A percentile compares a stretch with the other conserved stretches of the same genome.
phyloP scores from a whole-genome alignment of 2,113 vertebrate genomes.

The Urocitellus parryii region DNA sequence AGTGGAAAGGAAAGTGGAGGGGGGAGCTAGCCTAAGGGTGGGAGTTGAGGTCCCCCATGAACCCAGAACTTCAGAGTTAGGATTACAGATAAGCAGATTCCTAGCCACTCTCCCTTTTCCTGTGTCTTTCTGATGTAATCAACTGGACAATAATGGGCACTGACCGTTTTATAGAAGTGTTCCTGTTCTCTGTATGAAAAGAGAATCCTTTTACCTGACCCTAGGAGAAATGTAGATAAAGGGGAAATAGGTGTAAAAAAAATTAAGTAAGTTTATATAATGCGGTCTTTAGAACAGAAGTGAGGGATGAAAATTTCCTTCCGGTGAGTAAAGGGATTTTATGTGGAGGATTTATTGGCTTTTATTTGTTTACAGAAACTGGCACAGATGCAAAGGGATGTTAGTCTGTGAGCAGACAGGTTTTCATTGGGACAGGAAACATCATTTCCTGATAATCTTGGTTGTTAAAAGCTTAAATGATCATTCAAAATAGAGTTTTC shows the following conservation, averaged over 20 bases:
- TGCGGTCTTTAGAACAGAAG: not conserved
- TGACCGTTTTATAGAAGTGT: not conserved
- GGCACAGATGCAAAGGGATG: not conserved
- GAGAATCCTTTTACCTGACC: not conserved
- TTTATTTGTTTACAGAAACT: slow-evolving; percentile 42
- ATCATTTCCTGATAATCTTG: slow-evolving; percentile 6
- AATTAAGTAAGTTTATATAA: not conserved
- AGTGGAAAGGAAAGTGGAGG: not conserved
- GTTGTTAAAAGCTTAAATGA: slow-evolving; percentile 54
- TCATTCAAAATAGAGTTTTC: not conserved
- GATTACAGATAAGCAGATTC: not conserved
- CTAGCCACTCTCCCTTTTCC: not conserved
- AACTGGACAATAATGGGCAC: not conserved
- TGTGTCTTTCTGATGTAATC: not conserved
- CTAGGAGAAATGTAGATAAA: not conserved
- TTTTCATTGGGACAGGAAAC: slow-evolving; percentile 20
- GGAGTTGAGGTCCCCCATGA: not conserved
- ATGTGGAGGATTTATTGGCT: not conserved
- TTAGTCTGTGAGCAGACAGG: not conserved
- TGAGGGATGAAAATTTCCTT: not conserved
- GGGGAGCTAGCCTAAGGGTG: not conserved
- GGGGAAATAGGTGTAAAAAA: not conserved
- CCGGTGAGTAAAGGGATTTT: slow-evolving; percentile 4
- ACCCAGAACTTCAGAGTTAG: not conserved
- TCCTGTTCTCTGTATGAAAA: not conserved